Evolutionary conservation across 2,888 invertebrate genomes (phyloP), one percentile per base, ranked within the genome.

Genomic region (Synergus japonicus): DNA sequence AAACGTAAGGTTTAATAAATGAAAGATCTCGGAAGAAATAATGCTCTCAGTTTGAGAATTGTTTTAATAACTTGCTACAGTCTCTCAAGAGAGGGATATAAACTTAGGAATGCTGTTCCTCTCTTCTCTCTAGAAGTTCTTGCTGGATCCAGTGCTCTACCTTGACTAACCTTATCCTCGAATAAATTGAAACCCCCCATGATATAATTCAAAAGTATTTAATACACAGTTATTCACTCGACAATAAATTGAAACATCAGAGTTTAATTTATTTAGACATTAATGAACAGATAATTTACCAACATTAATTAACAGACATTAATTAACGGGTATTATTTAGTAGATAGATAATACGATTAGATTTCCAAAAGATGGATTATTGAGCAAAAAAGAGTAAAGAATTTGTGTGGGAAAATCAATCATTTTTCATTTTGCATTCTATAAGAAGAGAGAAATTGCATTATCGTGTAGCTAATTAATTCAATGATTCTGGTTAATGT

Each of bases 21-120:
- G 49, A 49, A 44, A 69, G 29, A 69, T 69, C 46, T 46, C 22
- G 44, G 46, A 69, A 69, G 46, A 49, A 67, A 29, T 69, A 9
- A 69, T 69, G 46, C 69, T 49, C 49, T 22, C 49, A 69, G 46
- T 69, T 69, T 69, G 29, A 49, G 49, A 69, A 69, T 69, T 69
- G 49, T 69, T 67, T 69, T 69, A 69, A 69, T 69, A 69, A 49
- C 69, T 49, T 29, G 69, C 29, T 29, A 69, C 46, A 49, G 69
- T 69, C 29, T 69, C 49, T 69, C 46, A 49, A 7, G 22, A 12
- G 67, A 44, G 46, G 69, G 49, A 69, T 69, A 69, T 69, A 69
- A 69, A 69, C 69, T 69, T 29, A 69, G 69, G 44, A 69, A 69
- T 69, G 69, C 69, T 29, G 69, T 69, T 69, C 43, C 66, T 41